Base-by-base conservation (phyloP, 2,888 invertebrate genomes). In the Leucania comma region DNA sequence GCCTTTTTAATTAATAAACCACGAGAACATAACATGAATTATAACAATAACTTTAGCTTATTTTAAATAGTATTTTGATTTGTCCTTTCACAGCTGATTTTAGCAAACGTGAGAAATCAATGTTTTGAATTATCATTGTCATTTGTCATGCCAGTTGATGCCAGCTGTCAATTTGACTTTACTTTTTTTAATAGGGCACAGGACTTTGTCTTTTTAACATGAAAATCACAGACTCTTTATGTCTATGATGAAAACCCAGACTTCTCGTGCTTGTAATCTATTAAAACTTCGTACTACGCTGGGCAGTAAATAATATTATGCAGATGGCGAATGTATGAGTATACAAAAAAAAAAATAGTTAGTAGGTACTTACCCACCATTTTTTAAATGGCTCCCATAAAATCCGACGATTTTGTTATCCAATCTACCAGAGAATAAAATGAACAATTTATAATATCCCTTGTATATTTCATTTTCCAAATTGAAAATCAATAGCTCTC, bases 321-420 rank as follows among this genome's bases (percentile, higher is more conserved):
- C 22, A 14, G 12, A 14, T 51, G 14, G 14, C 14, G 24, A 17
- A 14, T 29, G 3, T 17, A 51, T 51, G 24, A 53, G 14, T 53
- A 29, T 29, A n/a, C n/a, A n/a, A n/a, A 29, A 29, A 29, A 3
- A 4, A 3, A 29, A 4, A 12, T 32, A 14, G n/a, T n/a, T 2
- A 17, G 14, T 20, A 14, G 8, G 6, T 35, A 87, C 94, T 93
- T 88, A 96, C 96, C 89, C 84, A 70, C 92, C 92, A 79, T 88
- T 92, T 86, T 96, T 96, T 5, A 96, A 89, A 26, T 94, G 95
- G 86, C 97, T 96, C 69, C 96, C 96, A 83, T 97, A 97, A 56
- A 97, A 96, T 51, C 96, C 96, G 73, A 97, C 94, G 20, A 96
- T 94, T 75, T 94, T 93, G 12, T 83, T 88, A 69, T 96, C 95